Evolutionary conservation across 2,113 vertebrate species (phyloP).

Genomic region (Menura novaehollandiae): DNA sequence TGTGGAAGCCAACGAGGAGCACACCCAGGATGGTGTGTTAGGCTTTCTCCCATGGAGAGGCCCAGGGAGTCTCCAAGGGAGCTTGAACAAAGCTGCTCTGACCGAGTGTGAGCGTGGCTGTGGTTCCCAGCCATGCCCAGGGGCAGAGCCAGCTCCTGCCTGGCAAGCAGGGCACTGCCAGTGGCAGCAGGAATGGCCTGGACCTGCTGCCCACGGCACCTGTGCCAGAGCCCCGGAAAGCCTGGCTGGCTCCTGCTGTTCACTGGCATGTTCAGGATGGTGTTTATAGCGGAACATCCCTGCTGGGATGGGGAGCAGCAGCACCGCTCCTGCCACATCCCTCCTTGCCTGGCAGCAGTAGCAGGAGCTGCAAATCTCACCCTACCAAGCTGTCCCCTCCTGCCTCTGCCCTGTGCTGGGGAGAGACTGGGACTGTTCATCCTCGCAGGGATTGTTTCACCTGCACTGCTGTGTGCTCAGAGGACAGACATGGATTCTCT

Average conservation of each 20-base stretch:
- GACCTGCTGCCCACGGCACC: background rate
- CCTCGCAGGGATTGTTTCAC: background rate
- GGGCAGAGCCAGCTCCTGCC: background rate
- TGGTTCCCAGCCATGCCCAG: background rate
- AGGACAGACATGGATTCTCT: rapidly evolving
- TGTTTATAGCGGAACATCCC: background rate
- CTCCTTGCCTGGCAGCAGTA: background rate
- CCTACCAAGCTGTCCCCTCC: background rate
- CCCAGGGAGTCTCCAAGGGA: background rate
- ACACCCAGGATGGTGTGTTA: too few species aligned
- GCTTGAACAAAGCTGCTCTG: background rate
- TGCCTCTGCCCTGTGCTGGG: background rate
- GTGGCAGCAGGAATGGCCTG: background rate
- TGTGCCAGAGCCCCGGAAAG: background rate
- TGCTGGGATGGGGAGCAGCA: background rate
- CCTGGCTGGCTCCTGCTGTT: background rate
- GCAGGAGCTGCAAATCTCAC: background rate
- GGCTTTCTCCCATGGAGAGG: background rate
- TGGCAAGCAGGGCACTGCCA: background rate
- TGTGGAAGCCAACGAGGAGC: rapidly evolving
- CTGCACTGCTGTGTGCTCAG: background rate
- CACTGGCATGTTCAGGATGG: rapidly evolving
- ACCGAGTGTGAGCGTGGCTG: rapidly evolving
- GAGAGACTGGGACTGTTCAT: background rate
- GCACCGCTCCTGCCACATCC: background rate